phyloP scores from a whole-genome alignment of 2,113 vertebrate species.

The Zosterops borbonicus region DNA sequence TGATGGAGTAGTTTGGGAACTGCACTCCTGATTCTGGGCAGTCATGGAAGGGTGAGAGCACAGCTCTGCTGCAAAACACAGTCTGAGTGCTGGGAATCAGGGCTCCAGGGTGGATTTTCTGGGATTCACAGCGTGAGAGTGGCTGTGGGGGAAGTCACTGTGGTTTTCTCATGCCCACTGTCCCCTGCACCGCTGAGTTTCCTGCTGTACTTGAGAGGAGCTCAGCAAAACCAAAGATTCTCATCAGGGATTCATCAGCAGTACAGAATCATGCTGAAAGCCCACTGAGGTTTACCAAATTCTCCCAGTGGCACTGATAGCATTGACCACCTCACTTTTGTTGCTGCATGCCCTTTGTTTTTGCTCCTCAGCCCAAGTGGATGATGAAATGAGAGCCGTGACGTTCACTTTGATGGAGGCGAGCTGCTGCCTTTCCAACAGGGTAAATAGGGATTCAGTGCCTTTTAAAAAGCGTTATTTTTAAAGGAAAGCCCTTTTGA shows the following conservation, averaged over 20 bases:
- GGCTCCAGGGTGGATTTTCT: background rate
- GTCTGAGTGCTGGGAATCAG: background rate
- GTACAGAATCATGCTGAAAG: background rate
- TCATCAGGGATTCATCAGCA: background rate
- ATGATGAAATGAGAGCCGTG: background rate
- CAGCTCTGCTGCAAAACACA: background rate
- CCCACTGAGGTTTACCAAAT: background rate
- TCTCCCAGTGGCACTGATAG: background rate
- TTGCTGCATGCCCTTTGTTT: background rate
- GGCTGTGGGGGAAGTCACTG: background rate
- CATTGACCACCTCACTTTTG: background rate
- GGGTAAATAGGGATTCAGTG: background rate
- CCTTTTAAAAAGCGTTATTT: slow-evolving; percentile 33
- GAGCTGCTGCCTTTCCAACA: slow-evolving; percentile 17
- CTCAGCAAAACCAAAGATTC: background rate
- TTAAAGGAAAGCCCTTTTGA: slow-evolving; percentile 50
- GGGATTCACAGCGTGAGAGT: background rate
- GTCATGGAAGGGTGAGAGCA: background rate
- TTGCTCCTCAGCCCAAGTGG: background rate
- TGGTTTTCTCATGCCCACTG: background rate
- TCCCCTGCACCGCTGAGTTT: background rate
- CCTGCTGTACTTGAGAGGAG: background rate
- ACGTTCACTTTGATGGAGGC: background rate
- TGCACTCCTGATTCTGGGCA: background rate
- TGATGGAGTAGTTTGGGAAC: background rate